Percentiles rank a stretch among this genome's conserved stretches.
Evolutionary conservation across 2,113 vertebrate genomes (phyloP).

Genomic region (Chionis minor): DNA sequence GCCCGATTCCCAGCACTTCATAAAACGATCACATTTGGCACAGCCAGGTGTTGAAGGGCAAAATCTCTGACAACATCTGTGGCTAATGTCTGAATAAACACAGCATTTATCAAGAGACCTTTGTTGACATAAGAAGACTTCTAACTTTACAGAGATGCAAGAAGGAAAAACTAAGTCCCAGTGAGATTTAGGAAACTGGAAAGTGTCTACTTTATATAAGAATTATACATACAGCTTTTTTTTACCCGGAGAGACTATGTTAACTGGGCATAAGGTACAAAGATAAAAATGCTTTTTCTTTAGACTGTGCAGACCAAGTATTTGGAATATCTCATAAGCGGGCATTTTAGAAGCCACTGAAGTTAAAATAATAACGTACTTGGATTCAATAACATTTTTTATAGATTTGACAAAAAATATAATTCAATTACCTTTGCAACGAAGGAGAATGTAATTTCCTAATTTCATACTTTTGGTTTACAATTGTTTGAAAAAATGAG

Average conservation of each 20-base stretch:
- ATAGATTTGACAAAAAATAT: neutral
- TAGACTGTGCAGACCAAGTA: neutral
- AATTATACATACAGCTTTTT: neutral
- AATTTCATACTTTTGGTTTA: neutral
- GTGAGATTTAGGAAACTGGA: neutral
- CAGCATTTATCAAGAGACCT: neutral
- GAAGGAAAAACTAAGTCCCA: neutral
- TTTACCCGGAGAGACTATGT: neutral
- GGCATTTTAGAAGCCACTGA: neutral
- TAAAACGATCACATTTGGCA: neutral
- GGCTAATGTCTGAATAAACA: neutral
- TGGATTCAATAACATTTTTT: neutral
- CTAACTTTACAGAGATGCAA: neutral
- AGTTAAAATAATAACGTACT: neutral
- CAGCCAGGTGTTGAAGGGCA: neutral
- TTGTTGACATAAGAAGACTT: neutral
- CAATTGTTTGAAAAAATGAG: neutral
- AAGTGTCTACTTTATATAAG: neutral
- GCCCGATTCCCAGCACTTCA: neutral
- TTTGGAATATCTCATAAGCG: neutral
- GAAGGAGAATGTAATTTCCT: neutral
- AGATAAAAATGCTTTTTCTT: neutral
- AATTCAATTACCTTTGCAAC: neutral
- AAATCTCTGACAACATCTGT: neutral
- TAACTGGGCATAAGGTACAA: neutral